These are phyloP conservation scores for Tetragonula carbonaria DNA, from an alignment of 2,888 invertebrate genomes.

Conservation along the genomic window DNA sequence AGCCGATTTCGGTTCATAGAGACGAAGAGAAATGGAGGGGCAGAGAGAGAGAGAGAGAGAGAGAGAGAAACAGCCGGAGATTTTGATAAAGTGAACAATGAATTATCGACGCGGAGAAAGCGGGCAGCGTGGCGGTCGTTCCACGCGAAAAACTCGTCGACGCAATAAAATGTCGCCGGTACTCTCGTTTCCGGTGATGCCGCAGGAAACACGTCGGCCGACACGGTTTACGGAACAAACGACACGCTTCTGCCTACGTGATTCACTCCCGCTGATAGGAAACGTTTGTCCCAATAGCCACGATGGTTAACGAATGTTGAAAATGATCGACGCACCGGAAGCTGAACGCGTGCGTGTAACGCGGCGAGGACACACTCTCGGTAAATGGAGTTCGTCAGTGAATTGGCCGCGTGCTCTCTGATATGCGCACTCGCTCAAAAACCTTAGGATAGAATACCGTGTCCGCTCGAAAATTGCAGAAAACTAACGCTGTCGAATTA, in stretches of 20 bases:
- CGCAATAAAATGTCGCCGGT: slow-evolving; percentile 54
- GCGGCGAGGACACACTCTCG: not conserved
- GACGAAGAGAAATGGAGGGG: too few relatives aligned
- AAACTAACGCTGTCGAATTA: too few relatives aligned
- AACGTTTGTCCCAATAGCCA: slow-evolving; percentile 35
- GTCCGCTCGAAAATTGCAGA: too few relatives aligned
- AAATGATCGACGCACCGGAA: slow-evolving; percentile 39
- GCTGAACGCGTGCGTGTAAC: slow-evolving; percentile 1
- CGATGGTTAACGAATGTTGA: slow-evolving; percentile 44
- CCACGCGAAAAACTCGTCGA: slow-evolving; percentile 39
- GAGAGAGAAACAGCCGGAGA: not conserved
- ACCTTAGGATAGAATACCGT: too few relatives aligned
- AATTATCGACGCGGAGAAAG: slow-evolving; percentile 43
- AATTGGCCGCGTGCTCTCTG: too few relatives aligned
- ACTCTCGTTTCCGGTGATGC: slow-evolving; percentile 45
- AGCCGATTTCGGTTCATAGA: slow-evolving; percentile 34
- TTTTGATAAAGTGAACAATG: slow-evolving; percentile 54
- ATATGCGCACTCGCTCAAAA: too few relatives aligned
- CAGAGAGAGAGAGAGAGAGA: too few relatives aligned
- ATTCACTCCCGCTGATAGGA: slow-evolving; percentile 52
- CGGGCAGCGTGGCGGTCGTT: slow-evolving; percentile 2
- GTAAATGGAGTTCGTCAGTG: not conserved
- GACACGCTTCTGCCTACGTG: slow-evolving; percentile 13
- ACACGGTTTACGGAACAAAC: slow-evolving; percentile 45
- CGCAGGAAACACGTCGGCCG: slow-evolving; percentile 42